Base-by-base conservation (phyloP, 2,797 vertebrate genomes). In the Alosa sapidissima region DNA sequence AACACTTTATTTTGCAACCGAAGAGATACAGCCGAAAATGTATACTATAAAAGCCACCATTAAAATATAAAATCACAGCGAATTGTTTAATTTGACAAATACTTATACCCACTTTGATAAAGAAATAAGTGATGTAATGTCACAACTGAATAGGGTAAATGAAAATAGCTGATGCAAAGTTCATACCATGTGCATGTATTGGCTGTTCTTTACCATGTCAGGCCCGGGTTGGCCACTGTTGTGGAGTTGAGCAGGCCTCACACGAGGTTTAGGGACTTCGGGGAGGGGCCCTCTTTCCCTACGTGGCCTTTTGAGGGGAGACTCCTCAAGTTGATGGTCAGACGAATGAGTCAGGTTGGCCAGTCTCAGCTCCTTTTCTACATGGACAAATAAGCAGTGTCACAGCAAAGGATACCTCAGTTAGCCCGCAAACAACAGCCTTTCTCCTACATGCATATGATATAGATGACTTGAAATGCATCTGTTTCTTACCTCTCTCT, bases 331-430 rank as follows among this genome's bases (percentile, higher is more conserved):
- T 45, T 45, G 72, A 4, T 78, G 13, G 6, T 14, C 16, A 41
- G 33, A 2, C 11, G 16, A 14, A 41, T 72, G 13, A 14, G 72
- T 8, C 11, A 47, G 36, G 72, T 78, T 47, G 41, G 7, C 72
- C 72, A 78, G 72, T 28, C 72, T 78, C 72, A 78, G 72, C 19
- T 78, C 36, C 41, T 6, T 47, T 45, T 78, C 72, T 78, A 19
- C 41, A 45, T 36, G 36, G 68, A 78, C 0, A 47, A 45, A 78
- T 19, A 78, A 47, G 21, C 36, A 45, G 6, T 21, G 21, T 60
- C 21, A 60, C 21, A 7, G 58, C 41, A n/a, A 19, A 55, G 16
- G 19, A 55, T 6, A 21, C 16, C 6, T 62, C n/a, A 62, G 7
- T 7, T 24, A n/a, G 36, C 2, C 41, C 10, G 6, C 16, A 6